Evolutionary conservation across 2,888 invertebrate genomes (phyloP).

Genomic region (Pogonocherus hispidulus): DNA sequence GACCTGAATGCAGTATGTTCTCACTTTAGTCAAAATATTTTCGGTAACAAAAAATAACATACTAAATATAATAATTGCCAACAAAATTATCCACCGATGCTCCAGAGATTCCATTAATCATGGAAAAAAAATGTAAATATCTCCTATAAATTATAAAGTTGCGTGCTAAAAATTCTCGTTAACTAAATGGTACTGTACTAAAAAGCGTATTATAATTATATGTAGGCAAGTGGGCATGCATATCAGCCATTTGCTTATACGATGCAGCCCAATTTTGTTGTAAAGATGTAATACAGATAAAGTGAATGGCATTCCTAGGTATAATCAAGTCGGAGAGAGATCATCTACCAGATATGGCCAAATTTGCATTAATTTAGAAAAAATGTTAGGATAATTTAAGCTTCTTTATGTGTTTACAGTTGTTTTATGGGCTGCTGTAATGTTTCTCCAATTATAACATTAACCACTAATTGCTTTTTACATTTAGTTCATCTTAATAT

Average conservation of each 20-base stretch:
- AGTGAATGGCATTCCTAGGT: conserved; percentile 25
- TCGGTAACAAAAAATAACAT: not conserved
- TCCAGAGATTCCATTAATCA: conserved; percentile 38
- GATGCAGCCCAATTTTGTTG: conserved; percentile 30
- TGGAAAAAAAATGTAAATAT: conserved; percentile 44
- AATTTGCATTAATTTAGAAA: conserved; percentile 27
- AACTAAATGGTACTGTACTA: conserved; percentile 40
- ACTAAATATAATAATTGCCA: conserved; percentile 1
- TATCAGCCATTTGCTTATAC: conserved; percentile 25
- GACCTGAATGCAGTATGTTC: not conserved
- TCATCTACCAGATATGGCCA: conserved; percentile 11
- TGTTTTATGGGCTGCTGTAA: conserved; percentile 2
- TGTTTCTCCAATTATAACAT: not conserved
- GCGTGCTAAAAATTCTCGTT: conserved; percentile 48
- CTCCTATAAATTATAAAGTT: conserved; percentile 41
- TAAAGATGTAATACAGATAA: conserved; percentile 36
- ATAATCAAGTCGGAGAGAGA: conserved; percentile 35
- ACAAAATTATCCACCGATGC: conserved; percentile 33
- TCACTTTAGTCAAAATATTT: not conserved
- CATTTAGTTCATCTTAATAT: not conserved
- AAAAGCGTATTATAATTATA: conserved; percentile 38
- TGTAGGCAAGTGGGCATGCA: conserved; percentile 30
- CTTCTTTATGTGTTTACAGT: conserved; percentile 5
- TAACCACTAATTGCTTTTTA: not conserved
- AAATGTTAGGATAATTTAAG: not conserved